Base-by-base conservation (phyloP, 2,888 invertebrate genomes). In the Hololepta plana region DNA sequence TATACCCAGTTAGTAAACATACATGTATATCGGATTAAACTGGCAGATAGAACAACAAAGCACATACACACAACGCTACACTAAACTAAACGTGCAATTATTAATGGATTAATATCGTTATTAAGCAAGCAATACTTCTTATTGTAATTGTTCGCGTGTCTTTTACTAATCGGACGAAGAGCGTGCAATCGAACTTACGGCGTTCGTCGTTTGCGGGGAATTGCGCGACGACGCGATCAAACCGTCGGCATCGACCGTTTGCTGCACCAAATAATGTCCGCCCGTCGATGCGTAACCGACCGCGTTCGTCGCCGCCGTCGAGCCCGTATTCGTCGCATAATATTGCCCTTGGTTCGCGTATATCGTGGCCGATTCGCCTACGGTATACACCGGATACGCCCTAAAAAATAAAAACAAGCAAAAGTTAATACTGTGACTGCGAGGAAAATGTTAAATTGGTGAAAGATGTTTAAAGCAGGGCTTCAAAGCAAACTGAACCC, bases 321-420 rank as follows among this genome's bases (percentile, higher is more conserved):
- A 67, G 35, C 67, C 68, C 12, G 68, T 60, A 33, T 66, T 66
- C 10, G 67, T 63, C 38, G 70, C 76, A 57, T 67, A 88, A 51
- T 65, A 81, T 50, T 64, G 80, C 46, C 72, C 72, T 47, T 69
- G 46, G 59, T 62, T 43, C 9, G 35, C 37, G 63, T 69, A 51
- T 60, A 72, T 57, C 59, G 57, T 51, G 3, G 50, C 48, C 2
- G 54, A 49, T 31, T 75, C 76, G 8, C 72, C 74, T 34, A 77
- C 75, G 23, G 76, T 71, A 46, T 79, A 80, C 27, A 79, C 75
- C 32, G 79, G 77, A 59, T 73, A 73, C 44, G 72, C 67, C 72
- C 73, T 73, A 35, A 24, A 46, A 39, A 30, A 12, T 7, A 8
- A 1, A 2, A 20, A 8, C 11, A 20, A 20, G 11, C 20, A 20